These are phyloP conservation scores for Calliscelio sp. DNA, from an alignment of 2,888 invertebrate species.

Conservation along the genomic window DNA sequence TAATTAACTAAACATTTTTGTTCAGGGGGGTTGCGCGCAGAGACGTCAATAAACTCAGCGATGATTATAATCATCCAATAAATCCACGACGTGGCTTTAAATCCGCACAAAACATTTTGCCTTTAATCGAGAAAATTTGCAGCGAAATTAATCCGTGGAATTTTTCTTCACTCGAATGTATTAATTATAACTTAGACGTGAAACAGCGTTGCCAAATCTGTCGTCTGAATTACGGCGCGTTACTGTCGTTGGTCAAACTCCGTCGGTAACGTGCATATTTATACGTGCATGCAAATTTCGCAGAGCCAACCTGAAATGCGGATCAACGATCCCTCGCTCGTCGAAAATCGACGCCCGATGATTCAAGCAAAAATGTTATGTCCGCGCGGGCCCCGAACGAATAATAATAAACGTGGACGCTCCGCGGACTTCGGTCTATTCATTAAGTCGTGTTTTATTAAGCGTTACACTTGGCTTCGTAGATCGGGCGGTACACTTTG, in stretches of 20 bases:
- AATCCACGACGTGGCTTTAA: constrained; percentile 16
- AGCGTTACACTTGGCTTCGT: constrained; percentile 27
- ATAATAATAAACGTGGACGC: background rate
- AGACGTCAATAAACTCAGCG: constrained; percentile 23
- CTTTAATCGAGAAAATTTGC: constrained; percentile 55
- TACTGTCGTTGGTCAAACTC: constrained; percentile 68
- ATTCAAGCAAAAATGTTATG: constrained; percentile 13
- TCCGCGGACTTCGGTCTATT: constrained; percentile 15
- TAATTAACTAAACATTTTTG: constrained; percentile 45
- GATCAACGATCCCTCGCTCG: constrained; percentile 53
- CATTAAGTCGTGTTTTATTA: constrained; percentile 46
- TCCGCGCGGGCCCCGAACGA: background rate
- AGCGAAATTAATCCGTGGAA: constrained; percentile 69
- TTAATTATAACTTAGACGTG: constrained; percentile 72
- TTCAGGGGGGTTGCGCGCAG: constrained; percentile 1
- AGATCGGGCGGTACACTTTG: constrained; percentile 49
- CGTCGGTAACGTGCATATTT: constrained; percentile 68
- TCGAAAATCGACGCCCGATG: constrained; percentile 72
- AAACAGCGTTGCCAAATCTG: constrained; percentile 70
- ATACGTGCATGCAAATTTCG: constrained; percentile 55
- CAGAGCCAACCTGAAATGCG: constrained; percentile 26
- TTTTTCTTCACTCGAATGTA: constrained; percentile 70
- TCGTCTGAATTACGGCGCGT: constrained; percentile 67
- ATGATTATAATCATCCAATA: constrained; percentile 26
- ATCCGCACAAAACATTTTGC: constrained; percentile 28